phyloP scores from a whole-genome alignment of 2,888 invertebrate genomes.

The Choristoneura rosaceana region DNA sequence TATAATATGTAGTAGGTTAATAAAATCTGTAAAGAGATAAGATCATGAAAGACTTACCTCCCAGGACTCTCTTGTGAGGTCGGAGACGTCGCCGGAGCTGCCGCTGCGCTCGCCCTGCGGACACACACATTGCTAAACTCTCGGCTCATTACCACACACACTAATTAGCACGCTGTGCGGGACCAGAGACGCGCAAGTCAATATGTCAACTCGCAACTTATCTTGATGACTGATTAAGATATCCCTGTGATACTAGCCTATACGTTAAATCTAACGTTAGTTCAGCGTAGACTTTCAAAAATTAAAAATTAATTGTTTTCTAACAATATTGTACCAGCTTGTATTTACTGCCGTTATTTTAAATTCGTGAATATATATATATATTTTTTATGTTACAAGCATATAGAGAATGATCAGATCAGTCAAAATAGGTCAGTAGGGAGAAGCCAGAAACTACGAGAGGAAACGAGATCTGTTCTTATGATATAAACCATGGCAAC shows the following conservation, averaged over 20 bases:
- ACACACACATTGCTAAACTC: slow-evolving; percentile 41
- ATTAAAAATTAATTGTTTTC: not conserved
- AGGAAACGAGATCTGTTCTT: too few species aligned
- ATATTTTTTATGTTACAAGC: too few species aligned
- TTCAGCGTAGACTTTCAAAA: not conserved
- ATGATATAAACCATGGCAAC: too few species aligned
- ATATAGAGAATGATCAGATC: too few species aligned
- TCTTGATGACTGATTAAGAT: slow-evolving; percentile 66
- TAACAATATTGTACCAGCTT: not conserved
- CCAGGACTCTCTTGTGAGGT: slow-evolving; percentile 95
- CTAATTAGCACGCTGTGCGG: slow-evolving; percentile 35
- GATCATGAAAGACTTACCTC: slow-evolving; percentile 89
- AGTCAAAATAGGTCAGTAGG: too few species aligned
- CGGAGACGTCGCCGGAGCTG: slow-evolving; percentile 90
- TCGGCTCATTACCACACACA: slow-evolving; percentile 27
- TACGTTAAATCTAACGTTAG: slow-evolving; percentile 43
- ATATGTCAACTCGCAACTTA: slow-evolving; percentile 58
- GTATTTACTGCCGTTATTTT: not conserved
- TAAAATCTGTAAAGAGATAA: slow-evolving; percentile 29
- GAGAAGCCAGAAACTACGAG: too few species aligned
- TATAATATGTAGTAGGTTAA: slow-evolving; percentile 41
- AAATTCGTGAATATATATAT: not conserved
- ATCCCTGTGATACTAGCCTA: slow-evolving; percentile 52
- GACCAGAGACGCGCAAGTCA: slow-evolving; percentile 44
- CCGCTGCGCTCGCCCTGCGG: slow-evolving; percentile 84